Conservation (phyloP, 2,113 vertebrate genomes). For the Eulemur macaco region DNA sequence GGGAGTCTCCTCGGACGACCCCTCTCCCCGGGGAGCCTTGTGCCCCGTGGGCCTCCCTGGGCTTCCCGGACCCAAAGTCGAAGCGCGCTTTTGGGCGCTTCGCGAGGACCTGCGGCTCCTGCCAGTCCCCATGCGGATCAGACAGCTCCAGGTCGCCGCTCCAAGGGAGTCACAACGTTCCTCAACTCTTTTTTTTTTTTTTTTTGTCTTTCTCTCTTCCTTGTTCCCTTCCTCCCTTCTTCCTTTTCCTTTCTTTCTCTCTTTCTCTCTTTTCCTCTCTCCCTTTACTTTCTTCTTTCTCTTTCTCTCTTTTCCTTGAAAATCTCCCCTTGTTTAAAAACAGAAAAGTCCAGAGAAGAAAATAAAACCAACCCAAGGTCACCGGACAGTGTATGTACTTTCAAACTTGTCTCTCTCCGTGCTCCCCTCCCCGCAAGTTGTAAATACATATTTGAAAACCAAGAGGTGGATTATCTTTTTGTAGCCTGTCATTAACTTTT, state of each 20-base stretch:
- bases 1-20: not conserved
- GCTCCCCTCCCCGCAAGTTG: no score
- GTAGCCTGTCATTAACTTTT: not conserved
- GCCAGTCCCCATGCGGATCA: not conserved
- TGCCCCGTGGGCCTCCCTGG: accelerated
- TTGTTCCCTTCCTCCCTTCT: not conserved
- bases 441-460: not conserved
- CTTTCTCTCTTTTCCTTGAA: not conserved
- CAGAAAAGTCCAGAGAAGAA: not conserved
- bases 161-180: accelerated
- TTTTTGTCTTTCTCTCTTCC: not conserved
- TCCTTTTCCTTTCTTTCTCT: no score
- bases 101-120: not conserved
- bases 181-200: not conserved
- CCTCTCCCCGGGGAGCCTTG: not conserved
- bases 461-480: accelerated
- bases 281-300: not conserved
- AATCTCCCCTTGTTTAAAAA: not conserved
- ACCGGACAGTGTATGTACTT: not conserved
- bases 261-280: not conserved
- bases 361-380: not conserved
- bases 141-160: not conserved
- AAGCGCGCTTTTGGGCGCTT: not conserved
- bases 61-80: not conserved
- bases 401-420: no score